phyloP scores from a whole-genome alignment of 1,140 invertebrate genomes.

The Papilio polytes region DNA sequence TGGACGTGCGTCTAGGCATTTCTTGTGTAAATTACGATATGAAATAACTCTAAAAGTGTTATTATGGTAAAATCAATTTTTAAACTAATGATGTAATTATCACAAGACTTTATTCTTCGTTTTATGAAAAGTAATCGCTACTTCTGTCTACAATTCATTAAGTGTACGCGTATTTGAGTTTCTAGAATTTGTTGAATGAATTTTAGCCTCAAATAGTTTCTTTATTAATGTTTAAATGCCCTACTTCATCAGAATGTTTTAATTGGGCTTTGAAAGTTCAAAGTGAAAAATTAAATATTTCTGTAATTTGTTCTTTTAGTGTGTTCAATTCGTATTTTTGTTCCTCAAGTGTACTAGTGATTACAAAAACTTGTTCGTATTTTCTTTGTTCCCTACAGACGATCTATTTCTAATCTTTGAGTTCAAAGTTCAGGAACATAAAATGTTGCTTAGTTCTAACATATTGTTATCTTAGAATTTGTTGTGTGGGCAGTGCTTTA shows the following conservation, averaged over 20 bases:
- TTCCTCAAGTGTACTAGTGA: background rate
- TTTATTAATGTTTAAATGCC: background rate
- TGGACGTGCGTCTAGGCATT: conserved; percentile 25
- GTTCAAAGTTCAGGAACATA: conserved; percentile 4
- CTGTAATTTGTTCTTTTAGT: background rate
- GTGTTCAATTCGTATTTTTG: background rate
- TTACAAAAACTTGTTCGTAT: background rate
- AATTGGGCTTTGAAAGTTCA: background rate
- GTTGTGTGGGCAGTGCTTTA: background rate
- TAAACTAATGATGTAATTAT: background rate
- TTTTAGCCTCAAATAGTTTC: background rate
- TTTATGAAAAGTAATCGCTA: background rate
- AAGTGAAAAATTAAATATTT: background rate
- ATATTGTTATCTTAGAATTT: background rate
- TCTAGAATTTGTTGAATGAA: background rate
- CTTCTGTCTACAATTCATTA: background rate
- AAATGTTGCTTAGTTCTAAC: background rate
- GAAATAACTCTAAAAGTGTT: background rate
- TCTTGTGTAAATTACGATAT: conserved; percentile 8
- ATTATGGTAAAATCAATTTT: background rate
- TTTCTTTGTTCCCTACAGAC: background rate
- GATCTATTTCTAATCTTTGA: background rate
- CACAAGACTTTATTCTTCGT: background rate
- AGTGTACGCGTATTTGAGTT: background rate
- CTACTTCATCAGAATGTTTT: background rate